Conservation (phyloP, 2,888 invertebrate species). For the Chesias legatella region DNA sequence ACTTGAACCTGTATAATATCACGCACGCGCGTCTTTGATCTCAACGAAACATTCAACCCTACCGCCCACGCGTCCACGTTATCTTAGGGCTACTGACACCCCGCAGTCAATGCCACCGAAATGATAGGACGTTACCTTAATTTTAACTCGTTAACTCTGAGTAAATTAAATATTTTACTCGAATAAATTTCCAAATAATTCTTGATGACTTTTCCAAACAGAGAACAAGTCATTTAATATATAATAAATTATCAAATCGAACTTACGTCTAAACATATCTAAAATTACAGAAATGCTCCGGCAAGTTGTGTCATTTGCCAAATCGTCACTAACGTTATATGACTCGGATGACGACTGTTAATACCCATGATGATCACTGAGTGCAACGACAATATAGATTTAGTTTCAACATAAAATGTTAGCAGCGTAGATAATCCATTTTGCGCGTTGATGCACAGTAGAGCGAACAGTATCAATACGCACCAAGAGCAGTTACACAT, state of each 20-base stretch:
- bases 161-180: too few relatives aligned
- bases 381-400: conserved; percentile 19
- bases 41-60: conserved; percentile 26
- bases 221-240: too few relatives aligned
- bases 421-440: conserved; percentile 53
- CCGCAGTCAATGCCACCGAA: conserved; percentile 32
- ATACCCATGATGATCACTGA: not conserved
- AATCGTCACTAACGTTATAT: too few relatives aligned
- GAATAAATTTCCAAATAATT: not conserved
- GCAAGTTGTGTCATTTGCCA: too few relatives aligned
- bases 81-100: conserved; percentile 34
- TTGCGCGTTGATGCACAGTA: conserved; percentile 57
- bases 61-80: conserved; percentile 25
- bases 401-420: conserved; percentile 35
- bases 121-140: conserved; percentile 3
- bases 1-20: conserved; percentile 27
- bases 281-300: too few relatives aligned
- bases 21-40: conserved; percentile 30
- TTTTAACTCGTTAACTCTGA: not conserved
- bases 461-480: conserved; percentile 52
- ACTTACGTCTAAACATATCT: too few relatives aligned
- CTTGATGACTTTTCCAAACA: too few relatives aligned
- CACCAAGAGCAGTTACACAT: conserved; percentile 38
- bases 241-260: too few relatives aligned
- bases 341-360: too few relatives aligned